Evolutionary conservation across 2,888 invertebrate species (phyloP), one percentile per base, ranked within the genome.

Genomic region (Ophonus ardosiacus): DNA sequence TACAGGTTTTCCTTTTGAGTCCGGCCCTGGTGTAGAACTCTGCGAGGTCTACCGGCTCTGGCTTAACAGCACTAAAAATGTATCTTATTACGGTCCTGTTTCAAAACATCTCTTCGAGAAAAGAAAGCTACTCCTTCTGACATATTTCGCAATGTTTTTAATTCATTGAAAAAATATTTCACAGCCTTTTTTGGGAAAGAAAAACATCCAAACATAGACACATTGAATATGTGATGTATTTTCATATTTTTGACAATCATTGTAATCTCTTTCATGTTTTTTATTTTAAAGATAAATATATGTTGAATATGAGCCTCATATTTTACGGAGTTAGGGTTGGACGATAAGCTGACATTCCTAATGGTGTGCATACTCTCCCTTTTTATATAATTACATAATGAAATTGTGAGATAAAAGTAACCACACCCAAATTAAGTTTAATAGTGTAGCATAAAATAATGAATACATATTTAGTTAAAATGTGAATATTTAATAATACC

Each of bases 111-210:
- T 81, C 31, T 17, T 63, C 63, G 18, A 63, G 65, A 83, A 83
- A 83, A 83, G 83, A 83, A 83, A 83, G 83, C 76, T 83, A 68
- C 57, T 82, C 57, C 21, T 68, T 74, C 83, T 74, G 83, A 76
- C 76, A 76, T 21, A 83, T 83, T 83, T 83, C 83, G 76, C 83
- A 83, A 83, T 68, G 57, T 83, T 61, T 83, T 76, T 76, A 76
- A 76, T 83, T 83, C 83, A 83, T 76, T 83, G 74, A 59, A 83
- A 56, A 78, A 56, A 78, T 78, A 59, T 57, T 78, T 78, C 57
- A 74, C 13, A 31, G 6, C 71, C 71, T 43, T 74, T 74, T 78
- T 78, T 7, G 78, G 57, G 6, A 76, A 7, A 51, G 43, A 51
- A 51, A 18, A 59, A 17, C 57, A 57, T 78, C 78, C 78, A 78